Percentiles rank a stretch among this genome's conserved stretches.
These are phyloP conservation scores for Trichonephila inaurata DNA, from an alignment of 1,140 invertebrate genomes.

Conservation along the genomic window DNA sequence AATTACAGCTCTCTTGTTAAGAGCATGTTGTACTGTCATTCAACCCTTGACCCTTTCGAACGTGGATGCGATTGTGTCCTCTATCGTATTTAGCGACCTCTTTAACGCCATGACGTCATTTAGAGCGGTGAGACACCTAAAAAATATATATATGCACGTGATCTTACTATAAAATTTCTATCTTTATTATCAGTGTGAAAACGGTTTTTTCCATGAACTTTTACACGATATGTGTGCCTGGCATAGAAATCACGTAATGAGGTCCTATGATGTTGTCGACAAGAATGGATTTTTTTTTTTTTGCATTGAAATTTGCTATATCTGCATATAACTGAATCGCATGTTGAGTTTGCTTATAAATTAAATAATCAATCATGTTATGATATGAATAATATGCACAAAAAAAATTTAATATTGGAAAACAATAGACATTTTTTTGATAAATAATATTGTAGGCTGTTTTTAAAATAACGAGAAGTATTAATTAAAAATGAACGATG, in stretches of 20 bases:
- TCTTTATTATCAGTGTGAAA: conserved; percentile 11
- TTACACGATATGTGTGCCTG: not conserved
- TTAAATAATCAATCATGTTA: no score
- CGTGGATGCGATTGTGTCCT: not conserved
- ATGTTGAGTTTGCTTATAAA: not conserved
- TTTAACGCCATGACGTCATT: not conserved
- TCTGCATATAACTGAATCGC: not conserved
- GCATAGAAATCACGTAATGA: not conserved
- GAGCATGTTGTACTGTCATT: conserved; percentile 1
- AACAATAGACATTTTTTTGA: no score
- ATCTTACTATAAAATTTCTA: conserved; percentile 4
- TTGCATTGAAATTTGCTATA: not conserved
- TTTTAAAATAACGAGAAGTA: no score
- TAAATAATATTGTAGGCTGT: no score
- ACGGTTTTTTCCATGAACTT: not conserved
- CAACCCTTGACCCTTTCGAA: conserved; percentile 18
- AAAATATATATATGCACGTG: conserved; percentile 29
- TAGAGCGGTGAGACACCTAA: not conserved
- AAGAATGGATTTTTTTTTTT: not conserved
- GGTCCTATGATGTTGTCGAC: not conserved
- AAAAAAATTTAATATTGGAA: no score
- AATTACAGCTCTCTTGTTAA: not conserved
- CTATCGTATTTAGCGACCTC: conserved; percentile 26
- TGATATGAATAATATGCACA: no score
- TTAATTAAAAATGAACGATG: no score